These are phyloP conservation scores for Tetramorium parvispinum DNA, from an alignment of 1,140 invertebrate species.

Conservation along the genomic window DNA sequence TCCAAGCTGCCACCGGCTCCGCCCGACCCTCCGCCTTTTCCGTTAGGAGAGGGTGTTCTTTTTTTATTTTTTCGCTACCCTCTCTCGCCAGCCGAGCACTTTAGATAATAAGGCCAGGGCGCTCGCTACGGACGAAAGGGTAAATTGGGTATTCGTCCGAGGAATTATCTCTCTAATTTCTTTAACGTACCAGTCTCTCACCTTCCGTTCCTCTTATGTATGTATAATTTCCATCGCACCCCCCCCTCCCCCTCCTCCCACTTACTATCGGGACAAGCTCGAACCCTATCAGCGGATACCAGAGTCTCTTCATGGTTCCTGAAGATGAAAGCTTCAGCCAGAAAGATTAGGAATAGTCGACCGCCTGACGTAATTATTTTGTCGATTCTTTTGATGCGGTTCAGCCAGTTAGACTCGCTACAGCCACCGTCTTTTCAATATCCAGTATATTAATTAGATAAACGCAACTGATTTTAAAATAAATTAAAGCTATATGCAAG, in stretches of 20 bases:
- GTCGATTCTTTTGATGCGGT: slow-evolving; percentile 57
- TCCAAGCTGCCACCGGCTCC: slow-evolving; percentile 50
- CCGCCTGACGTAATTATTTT: slow-evolving; percentile 62
- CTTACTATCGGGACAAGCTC: slow-evolving; percentile 31
- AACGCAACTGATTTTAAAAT: not conserved
- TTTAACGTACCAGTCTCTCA: slow-evolving; percentile 81
- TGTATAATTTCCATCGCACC: slow-evolving; percentile 73
- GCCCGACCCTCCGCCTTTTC: slow-evolving; percentile 61
- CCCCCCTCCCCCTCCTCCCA: not conserved
- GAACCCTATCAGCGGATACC: slow-evolving; percentile 60
- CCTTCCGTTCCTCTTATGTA: slow-evolving; percentile 74
- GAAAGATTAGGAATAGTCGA: slow-evolving; percentile 54
- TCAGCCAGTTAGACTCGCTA: slow-evolving; percentile 1
- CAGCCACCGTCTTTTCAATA: slow-evolving; percentile 2
- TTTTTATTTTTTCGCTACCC: slow-evolving; percentile 54
- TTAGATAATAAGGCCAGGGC: slow-evolving; percentile 86
- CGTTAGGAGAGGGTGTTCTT: slow-evolving; percentile 65
- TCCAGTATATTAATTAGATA: not conserved
- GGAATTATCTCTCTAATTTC: slow-evolving; percentile 86
- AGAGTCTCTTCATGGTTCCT: slow-evolving; percentile 38
- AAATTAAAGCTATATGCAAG: not conserved
- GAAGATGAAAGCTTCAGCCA: slow-evolving; percentile 68
- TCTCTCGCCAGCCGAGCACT: slow-evolving; percentile 82
- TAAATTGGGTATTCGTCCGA: slow-evolving; percentile 86
- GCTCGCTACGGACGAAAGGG: slow-evolving; percentile 81